Base-by-base conservation (phyloP, 2,888 invertebrate species). In the Geophilus truncorum region DNA sequence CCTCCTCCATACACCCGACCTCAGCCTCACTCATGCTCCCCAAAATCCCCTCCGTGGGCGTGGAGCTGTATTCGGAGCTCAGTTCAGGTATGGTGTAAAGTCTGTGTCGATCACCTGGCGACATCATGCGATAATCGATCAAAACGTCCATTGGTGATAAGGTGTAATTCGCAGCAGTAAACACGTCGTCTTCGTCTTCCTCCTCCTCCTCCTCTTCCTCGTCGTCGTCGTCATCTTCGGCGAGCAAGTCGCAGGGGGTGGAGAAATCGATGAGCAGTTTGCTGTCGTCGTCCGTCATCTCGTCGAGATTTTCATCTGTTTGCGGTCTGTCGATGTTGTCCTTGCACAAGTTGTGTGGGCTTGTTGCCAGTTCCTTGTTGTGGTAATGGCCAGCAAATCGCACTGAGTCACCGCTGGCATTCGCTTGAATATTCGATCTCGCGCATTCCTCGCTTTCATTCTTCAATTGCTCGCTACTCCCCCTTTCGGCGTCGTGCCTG, bases 31-130 rank as follows among this genome's bases (percentile, higher is more conserved):
- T 40, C 21, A 30, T 30, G 21, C 34, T 79, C 18, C 62, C 80
- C 30, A 75, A 25, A 70, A 76, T 76, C 7, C 80, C 76, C 7
- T 80, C 80, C 23, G 75, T 80, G 10, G 80, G 80, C 15, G 80
- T 80, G 18, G 80, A 80, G n/a, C 76, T 76, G 23, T 76, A 80
- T 25, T 80, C 80, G 12, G 80, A 80, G 40, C 80, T 80, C 40
- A 80, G n/a, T 51, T 80, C 80, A n/a, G 80, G 80, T 21, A 80
- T 80, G 76, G 80, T 80, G 80, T 80, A 80, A n/a, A 80, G 75
- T 34, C 75, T 30, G 34, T 75, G 80, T 10, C 80, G 75, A 30
- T 76, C 80, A 28, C 18, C 21, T 21, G 80, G 75, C 23, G 80
- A 36, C 23, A 80, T 76, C 10, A 80, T 36, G 0, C 80, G 32